Base-by-base conservation (phyloP, 2,797 vertebrate genomes). In the Myotis findleyi region DNA sequence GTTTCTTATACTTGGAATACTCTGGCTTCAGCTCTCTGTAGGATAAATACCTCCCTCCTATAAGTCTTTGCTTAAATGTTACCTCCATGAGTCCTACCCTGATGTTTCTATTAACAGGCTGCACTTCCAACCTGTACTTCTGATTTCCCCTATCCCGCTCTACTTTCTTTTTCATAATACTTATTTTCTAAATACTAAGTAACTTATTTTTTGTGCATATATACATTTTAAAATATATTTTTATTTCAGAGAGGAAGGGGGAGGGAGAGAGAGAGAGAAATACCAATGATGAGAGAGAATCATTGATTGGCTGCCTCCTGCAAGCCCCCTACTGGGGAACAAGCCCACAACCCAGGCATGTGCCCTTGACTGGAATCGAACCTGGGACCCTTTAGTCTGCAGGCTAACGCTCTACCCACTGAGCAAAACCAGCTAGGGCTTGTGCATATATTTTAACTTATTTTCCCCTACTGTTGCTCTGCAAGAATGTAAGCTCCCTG, bases 1-100 rank as follows among this genome's bases (percentile, higher is more conserved):
- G 6, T 93, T 87, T 93, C 53, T 62, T 94, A 16, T 44, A 25
- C 20, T 68, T 94, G 72, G 23, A 73, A 68, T 75, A 38, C 79
- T 91, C 44, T 79, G 38, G 33, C 20, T 91, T 57, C 51, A 71
- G 30, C 80, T 72, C 0, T 84, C n/a, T 21, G 6, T 11, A 41
- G 64, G 16, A 38, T 75, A n/a, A 71, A 16, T 41, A 18, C 55
- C 64, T 86, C 30, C 79, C 41, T 92, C 89, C 49, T 75, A 0
- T 64, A 66, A 59, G 68, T 57, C 75, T 81, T 51, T 84, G 27
- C 30, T 84, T 86, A 51, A 55, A 13, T 71, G 16, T 72, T 77
- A 41, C 21, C 27, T 85, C 53, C 4, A 3, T 25, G 38, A 95
- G 44, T 21, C 36, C 64, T 82, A 59, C 17, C 16, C 21, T 10